These are phyloP conservation scores for Polyommatus icarus DNA, from an alignment of 2,888 invertebrate genomes.

Conservation along the genomic window DNA sequence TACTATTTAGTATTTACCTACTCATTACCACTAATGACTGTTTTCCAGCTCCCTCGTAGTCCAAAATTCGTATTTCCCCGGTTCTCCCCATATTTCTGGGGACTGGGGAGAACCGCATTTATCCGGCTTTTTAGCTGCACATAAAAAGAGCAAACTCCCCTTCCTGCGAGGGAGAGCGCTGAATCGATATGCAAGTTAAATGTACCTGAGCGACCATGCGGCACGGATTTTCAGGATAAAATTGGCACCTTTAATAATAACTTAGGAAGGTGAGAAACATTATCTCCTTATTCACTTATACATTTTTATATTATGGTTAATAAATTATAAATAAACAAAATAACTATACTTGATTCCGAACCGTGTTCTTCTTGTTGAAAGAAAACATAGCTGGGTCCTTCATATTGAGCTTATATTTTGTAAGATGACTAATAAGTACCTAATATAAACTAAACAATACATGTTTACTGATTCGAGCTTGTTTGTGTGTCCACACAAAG, in stretches of 20 bases:
- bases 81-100: slow-evolving; percentile 46
- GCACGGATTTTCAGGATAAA: slow-evolving; percentile 39
- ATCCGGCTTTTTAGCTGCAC: slow-evolving; percentile 62
- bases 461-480: too few species aligned
- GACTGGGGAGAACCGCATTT: slow-evolving; percentile 59
- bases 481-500: too few species aligned
- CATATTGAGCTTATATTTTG: too few species aligned
- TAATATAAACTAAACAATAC: too few species aligned
- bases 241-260: background rate
- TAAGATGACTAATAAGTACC: too few species aligned
- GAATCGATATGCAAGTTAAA: slow-evolving; percentile 74
- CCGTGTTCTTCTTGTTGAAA: too few species aligned
- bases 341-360: too few species aligned
- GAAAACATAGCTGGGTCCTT: too few species aligned
- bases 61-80: slow-evolving; percentile 41
- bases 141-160: slow-evolving; percentile 57
- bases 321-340: too few species aligned
- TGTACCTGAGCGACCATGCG: slow-evolving; percentile 54
- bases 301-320: too few species aligned
- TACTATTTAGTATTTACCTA: background rate
- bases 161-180: slow-evolving; percentile 52
- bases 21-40: background rate
- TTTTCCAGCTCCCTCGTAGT: slow-evolving; percentile 11
- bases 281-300: too few species aligned
- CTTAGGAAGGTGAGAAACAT: too few species aligned